Base-by-base conservation (phyloP, 2,888 invertebrate species). In the Dasypolia templi region DNA sequence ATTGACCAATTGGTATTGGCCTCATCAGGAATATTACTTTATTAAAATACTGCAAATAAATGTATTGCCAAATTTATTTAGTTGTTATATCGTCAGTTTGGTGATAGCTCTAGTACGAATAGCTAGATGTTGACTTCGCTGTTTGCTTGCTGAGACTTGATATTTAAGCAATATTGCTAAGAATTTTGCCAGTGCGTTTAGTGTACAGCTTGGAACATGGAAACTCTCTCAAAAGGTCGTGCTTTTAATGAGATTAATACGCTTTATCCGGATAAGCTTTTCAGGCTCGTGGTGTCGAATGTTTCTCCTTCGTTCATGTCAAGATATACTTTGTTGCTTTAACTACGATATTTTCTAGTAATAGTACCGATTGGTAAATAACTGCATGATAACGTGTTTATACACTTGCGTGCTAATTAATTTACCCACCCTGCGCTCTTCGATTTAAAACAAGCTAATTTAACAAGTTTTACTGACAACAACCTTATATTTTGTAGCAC, bases 181-280 rank as follows among this genome's bases (percentile, higher is more conserved):
- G 19, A 53, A 75, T 63, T 35, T 3, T 19, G 22, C 6, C 4
- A 32, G 3, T 14, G 19, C 49, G 72, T 79, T 76, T 87, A 84
- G 68, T 68, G 64, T 80, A 78, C 66, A 77, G 84, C 87, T 87
- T 82, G 75, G 81, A 86, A 91, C 91, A 92, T 81, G 89, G 81
- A 89, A 92, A 91, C 83, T 89, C 90, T 88, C 88, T 92, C 87
- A 91, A 89, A 90, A 89, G 89, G 88, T 89, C 84, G 80, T 69
- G 87, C 86, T 90, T 90, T 91, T 91, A 91, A 92, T 92, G 91
- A 90, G 89, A 91, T 90, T 90, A 92, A 90, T 90, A 88, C 87
- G 81, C 79, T 88, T 88, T 84, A 79, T 80, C 83, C 87, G 88
- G 89, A 88, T 91, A 91, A 92, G 88, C 89, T 86, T 89, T 87